phyloP scores from a whole-genome alignment of 2,113 vertebrate genomes.

The Nibea albiflora region DNA sequence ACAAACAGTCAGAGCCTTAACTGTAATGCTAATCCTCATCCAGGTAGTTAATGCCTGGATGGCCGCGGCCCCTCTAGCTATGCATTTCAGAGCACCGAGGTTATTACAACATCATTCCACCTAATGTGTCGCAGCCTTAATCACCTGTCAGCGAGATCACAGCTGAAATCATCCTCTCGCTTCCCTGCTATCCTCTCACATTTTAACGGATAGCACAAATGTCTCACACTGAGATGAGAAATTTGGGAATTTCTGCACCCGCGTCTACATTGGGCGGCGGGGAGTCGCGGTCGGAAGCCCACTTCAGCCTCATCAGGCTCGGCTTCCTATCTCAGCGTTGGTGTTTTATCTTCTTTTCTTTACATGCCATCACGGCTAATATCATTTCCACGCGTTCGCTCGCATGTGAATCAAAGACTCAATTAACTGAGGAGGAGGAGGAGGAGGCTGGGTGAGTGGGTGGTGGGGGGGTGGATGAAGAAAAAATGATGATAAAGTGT shows the following conservation, averaged over 20 bases:
- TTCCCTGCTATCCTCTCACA: neutral
- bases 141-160: constrained; percentile 32
- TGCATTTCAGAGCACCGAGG: constrained; percentile 3
- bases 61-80: neutral
- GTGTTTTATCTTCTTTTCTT: constrained; percentile 44
- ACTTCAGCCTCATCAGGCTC: constrained; percentile 21
- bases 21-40: constrained; percentile 43
- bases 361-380: constrained; percentile 48
- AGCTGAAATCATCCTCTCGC: neutral
- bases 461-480: neutral
- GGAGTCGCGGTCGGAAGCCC: neutral
- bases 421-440: constrained; percentile 32
- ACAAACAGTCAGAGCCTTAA: constrained; percentile 43
- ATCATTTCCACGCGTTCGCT: constrained; percentile 47
- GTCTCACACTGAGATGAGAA: constrained; percentile 22
- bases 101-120: constrained; percentile 42
- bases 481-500: constrained; percentile 36
- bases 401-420: constrained; percentile 58
- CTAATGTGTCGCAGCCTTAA: constrained; percentile 24
- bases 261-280: neutral
- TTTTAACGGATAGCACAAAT: neutral
- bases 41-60: constrained; percentile 49
- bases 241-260: constrained; percentile 9
- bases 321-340: constrained; percentile 13
- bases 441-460: neutral